Base-by-base conservation (phyloP, 2,888 invertebrate genomes). In the Ptychoptera albimana region DNA sequence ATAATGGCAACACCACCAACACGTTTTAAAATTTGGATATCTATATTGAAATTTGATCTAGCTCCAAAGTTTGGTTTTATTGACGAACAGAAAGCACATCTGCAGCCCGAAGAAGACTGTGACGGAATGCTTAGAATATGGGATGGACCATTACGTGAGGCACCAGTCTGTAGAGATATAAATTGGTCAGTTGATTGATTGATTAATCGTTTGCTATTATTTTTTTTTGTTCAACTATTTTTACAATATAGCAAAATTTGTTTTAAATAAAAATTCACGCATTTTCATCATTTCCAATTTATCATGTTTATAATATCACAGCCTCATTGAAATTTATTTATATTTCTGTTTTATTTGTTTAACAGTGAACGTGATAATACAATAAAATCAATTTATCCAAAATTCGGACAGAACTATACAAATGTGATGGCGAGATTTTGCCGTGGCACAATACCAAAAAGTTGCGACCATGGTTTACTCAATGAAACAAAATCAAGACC, bases 11-110 rank as follows among this genome's bases (percentile, higher is more conserved):
- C 64, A 47, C 75, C 80, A 2, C 62, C 74, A 43, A 70, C 77
- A 6, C 72, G 85, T 50, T 87, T 83, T 58, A 73, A 81, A 51
- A 84, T 88, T 7, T 88, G 88, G 88, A 72, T 88, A 52, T 85
- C 86, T 7, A 78, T 88, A 54, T 70, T 87, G 52, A 88, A 87
- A 68, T 88, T 87, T 66, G 83, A 86, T 67, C 77, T 84, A 52
- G 77, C 79, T 50, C 74, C 77, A 8, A 73, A 77, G 54, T 73
- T 77, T 51, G 64, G 64, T 0, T 55, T 57, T 37, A 55, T 60
- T 29, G 63, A 65, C 50, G 65, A 64, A 47, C 59, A 59, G 0
- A 59, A 60, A 0, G 61, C 60, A 0, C 58, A 60, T 8, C 60
- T 67, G 48, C 60, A 64, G 50, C 74, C 75, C 2, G 79, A 81